Evolutionary conservation across 2,797 vertebrate species (phyloP).

Genomic region (Perdix hodgsoniae): DNA sequence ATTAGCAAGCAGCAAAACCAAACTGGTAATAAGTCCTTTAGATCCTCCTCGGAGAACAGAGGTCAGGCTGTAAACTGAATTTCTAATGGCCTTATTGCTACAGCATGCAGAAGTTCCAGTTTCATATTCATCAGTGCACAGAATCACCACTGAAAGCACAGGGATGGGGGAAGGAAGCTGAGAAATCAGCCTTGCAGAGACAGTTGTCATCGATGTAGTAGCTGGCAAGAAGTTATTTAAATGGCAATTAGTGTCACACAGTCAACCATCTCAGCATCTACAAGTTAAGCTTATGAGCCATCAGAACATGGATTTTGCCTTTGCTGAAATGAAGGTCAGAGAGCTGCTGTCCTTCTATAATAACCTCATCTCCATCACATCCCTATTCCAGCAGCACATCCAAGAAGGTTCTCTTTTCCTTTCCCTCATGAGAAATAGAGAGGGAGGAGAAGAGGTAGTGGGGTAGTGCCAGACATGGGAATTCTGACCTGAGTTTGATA

Average conservation of each 20-base stretch:
- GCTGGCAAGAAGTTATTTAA: neutral
- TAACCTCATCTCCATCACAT: accelerated
- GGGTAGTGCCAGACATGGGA: neutral
- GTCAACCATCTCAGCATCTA: neutral
- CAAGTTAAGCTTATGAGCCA: neutral
- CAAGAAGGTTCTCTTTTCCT: neutral
- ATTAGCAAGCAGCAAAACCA: slow-evolving; percentile 5
- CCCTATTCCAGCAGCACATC: neutral
- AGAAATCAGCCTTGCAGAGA: neutral
- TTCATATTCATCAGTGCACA: accelerated
- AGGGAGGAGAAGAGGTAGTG: neutral
- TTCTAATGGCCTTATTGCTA: neutral
- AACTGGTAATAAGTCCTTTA: neutral
- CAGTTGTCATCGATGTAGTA: neutral
- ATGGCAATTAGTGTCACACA: neutral
- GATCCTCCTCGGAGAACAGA: slow-evolving; percentile 9
- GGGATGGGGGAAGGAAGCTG: neutral
- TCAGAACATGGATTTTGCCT: neutral
- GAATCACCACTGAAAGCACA: neutral
- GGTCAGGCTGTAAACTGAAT: slow-evolving; percentile 9
- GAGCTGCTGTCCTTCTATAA: neutral
- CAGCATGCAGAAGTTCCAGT: neutral
- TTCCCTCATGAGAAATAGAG: neutral
- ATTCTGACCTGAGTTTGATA: neutral
- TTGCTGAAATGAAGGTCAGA: neutral